Percentiles rank a stretch among this genome's conserved stretches.
phyloP scores from a whole-genome alignment of 2,113 vertebrate genomes.

The Diphyllodes magnificus region DNA sequence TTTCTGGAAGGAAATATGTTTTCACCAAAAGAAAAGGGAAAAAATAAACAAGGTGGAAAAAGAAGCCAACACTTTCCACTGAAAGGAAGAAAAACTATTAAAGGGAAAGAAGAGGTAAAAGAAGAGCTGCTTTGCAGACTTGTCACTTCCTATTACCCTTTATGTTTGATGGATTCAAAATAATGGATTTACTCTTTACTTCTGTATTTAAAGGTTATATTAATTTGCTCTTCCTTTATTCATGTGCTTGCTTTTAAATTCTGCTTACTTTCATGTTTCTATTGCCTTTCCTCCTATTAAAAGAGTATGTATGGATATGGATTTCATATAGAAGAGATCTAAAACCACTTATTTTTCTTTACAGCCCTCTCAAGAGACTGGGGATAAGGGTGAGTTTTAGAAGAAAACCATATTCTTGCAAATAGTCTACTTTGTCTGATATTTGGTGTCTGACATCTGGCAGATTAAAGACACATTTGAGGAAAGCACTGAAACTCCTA shows the following conservation, averaged over 20 bases:
- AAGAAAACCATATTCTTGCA: neutral
- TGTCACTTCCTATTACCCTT: neutral
- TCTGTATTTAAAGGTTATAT: neutral
- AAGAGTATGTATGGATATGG: neutral
- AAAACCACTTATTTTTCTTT: neutral
- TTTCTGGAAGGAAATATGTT: conserved; percentile 32
- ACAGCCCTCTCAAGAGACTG: neutral
- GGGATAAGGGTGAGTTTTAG: neutral
- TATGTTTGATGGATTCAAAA: neutral
- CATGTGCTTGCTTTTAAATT: neutral
- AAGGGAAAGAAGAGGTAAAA: neutral
- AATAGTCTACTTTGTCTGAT: neutral
- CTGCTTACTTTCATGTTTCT: neutral
- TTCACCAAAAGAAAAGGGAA: conserved; percentile 17
- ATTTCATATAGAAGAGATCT: neutral
- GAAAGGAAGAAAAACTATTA: neutral
- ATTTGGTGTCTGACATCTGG: neutral
- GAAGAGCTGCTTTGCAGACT: neutral
- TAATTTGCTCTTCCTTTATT: neutral
- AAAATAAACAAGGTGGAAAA: conserved; percentile 24
- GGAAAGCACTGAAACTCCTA: neutral
- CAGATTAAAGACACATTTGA: neutral
- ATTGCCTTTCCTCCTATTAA: neutral
- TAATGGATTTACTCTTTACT: neutral
- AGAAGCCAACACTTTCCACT: neutral